A percentile compares a stretch with the other conserved stretches of the same genome.
Conservation (phyloP, 2,113 vertebrate genomes). For the Tupaia tana region DNA sequence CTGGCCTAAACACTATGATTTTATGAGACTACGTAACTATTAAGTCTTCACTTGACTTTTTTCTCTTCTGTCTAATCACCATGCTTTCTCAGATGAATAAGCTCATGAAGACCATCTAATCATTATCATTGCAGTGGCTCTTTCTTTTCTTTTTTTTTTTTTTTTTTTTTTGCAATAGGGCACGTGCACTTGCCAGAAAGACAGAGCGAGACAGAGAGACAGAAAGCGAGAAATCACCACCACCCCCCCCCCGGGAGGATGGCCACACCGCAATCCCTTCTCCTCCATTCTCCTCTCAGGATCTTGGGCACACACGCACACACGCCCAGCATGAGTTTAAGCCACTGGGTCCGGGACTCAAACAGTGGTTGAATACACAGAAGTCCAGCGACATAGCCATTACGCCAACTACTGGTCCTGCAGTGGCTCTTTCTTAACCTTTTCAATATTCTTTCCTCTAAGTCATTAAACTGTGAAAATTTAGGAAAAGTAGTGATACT, state of each 20-base stretch:
- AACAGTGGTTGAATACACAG: no score
- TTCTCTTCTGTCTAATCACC: conserved; percentile 39
- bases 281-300: no score
- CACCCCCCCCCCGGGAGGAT: no score
- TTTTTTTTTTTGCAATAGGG: not conserved
- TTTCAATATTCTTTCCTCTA: conserved; percentile 43
- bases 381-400: no score
- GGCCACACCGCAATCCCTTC: no score
- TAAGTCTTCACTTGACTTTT: conserved; percentile 34
- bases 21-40: not conserved
- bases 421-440: not conserved
- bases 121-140: not conserved
- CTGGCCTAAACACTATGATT: not conserved
- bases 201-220: no score
- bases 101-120: not conserved
- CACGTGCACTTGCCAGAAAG: no score
- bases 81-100: conserved; percentile 37
- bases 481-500: conserved; percentile 16
- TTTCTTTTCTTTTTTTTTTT: not conserved
- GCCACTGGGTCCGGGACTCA: no score
- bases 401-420: not conserved
- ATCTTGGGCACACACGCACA: no score
- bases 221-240: no score
- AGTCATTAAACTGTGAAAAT: conserved; percentile 40
- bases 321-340: no score